phyloP scores from a whole-genome alignment of 2,113 vertebrate species.

The Pardalotus punctatus region DNA sequence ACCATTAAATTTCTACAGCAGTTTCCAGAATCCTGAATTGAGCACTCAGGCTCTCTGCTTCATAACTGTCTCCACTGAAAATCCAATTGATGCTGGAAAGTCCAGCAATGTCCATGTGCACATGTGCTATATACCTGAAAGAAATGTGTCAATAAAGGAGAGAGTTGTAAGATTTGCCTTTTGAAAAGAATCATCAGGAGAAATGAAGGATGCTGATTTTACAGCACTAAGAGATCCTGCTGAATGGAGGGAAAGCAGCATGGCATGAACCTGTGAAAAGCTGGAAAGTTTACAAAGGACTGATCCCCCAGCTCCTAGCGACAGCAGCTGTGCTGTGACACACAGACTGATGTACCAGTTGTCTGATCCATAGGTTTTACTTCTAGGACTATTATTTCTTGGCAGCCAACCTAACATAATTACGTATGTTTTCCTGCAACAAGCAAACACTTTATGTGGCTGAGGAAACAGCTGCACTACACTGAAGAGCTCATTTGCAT shows the following conservation, averaged over 20 bases:
- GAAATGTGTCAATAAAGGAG: neutral
- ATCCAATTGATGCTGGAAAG: neutral
- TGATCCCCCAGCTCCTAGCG: neutral
- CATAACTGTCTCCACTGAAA: neutral
- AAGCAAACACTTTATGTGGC: conserved; percentile 42
- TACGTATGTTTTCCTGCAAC: conserved; percentile 56
- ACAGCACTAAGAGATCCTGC: neutral
- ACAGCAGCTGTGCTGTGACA: conserved; percentile 28
- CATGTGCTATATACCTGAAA: neutral
- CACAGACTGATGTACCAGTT: neutral
- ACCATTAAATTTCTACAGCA: neutral
- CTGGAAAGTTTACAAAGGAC: conserved; percentile 26
- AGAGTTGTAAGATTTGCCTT: neutral
- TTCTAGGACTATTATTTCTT: conserved; percentile 62
- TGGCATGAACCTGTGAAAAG: neutral
- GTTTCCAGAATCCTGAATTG: neutral
- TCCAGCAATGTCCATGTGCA: too few species aligned
- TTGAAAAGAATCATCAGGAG: neutral
- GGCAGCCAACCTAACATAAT: conserved; percentile 59
- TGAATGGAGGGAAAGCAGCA: neutral
- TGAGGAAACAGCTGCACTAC: conserved; percentile 55
- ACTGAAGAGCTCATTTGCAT: conserved; percentile 9
- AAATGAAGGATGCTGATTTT: neutral
- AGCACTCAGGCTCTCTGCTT: neutral
- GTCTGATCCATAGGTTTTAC: conserved; percentile 56